Base-by-base conservation (phyloP, 2,797 vertebrate species). In the Betta splendens region DNA sequence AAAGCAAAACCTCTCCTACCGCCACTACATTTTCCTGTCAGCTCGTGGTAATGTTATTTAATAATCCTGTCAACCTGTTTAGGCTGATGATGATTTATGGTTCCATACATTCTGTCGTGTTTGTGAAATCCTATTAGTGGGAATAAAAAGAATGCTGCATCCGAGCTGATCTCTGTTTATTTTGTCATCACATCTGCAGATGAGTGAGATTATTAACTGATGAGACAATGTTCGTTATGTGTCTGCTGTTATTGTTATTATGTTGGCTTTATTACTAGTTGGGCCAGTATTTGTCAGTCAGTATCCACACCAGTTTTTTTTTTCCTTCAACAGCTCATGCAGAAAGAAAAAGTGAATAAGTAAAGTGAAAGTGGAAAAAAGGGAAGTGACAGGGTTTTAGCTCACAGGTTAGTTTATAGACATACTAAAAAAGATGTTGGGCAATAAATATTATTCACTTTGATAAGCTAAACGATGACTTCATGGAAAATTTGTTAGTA, bases 71-170 rank as follows among this genome's bases (percentile, higher is more conserved):
- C 75, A 74, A 37, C 15, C 4, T 35, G 20, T 29, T 44, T 32
- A 44, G 49, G 61, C 2, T 49, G 6, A 42, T 47, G 18, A 54
- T 53, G 53, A 86, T 82, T 70, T 49, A 75, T 67, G 8, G 31
- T 37, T 42, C 9, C 4, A 5, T 50, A 29, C 36, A 7, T 42
- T 54, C 26, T 59, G 49, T 69, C 79, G 42, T 72, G 71, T 77
- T 37, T 76, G 25, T 63, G 17, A 63, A 68, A 67, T 9, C 16
- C 17, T 39, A 45, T 62, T 63, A 17, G 23, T 5, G 37, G 3
- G 49, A 75, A 73, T 72, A 38, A 58, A 65, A 61, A 45, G 33
- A 31, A 22, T 26, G 45, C 35, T 49, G 16, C 47, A 58, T 66
- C 47, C 38, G 57, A 64, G 31, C 20, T 36, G 8, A 26, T 56